Conservation (phyloP, 2,113 vertebrate genomes). For the Gavialis gangeticus region DNA sequence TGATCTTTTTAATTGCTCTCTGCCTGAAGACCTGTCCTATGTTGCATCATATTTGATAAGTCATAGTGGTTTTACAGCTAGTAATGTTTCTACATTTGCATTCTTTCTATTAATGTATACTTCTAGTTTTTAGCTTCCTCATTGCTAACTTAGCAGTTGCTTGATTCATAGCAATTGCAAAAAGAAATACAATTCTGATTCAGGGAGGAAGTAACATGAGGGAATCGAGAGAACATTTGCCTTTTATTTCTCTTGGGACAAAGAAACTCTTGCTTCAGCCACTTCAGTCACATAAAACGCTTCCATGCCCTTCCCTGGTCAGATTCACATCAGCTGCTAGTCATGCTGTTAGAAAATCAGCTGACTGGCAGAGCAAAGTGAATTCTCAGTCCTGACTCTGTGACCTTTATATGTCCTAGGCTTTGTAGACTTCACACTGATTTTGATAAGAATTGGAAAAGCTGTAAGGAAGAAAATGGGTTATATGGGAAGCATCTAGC, state of each 20-base stretch:
- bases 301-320: not conserved
- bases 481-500: not conserved
- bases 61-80: not conserved
- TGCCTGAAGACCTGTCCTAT: not conserved
- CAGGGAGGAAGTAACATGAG: not conserved
- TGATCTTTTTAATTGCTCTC: not conserved
- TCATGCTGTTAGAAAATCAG: not conserved
- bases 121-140: not conserved
- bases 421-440: not conserved
- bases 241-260: not conserved
- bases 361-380: not conserved
- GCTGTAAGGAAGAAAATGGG: not conserved
- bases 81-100: not conserved
- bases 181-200: not conserved
- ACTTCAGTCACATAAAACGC: not conserved
- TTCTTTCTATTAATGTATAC: not conserved
- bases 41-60: not conserved
- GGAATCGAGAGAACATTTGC: not conserved
- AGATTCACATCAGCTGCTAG: not conserved
- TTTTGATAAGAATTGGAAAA: constrained; percentile 1
- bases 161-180: not conserved
- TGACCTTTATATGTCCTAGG: not conserved
- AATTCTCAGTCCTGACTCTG: not conserved
- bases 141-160: not conserved
- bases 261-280: not conserved